These are phyloP conservation scores for Sebastolobus alascanus DNA, from an alignment of 2,797 vertebrate species.

Conservation along the genomic window DNA sequence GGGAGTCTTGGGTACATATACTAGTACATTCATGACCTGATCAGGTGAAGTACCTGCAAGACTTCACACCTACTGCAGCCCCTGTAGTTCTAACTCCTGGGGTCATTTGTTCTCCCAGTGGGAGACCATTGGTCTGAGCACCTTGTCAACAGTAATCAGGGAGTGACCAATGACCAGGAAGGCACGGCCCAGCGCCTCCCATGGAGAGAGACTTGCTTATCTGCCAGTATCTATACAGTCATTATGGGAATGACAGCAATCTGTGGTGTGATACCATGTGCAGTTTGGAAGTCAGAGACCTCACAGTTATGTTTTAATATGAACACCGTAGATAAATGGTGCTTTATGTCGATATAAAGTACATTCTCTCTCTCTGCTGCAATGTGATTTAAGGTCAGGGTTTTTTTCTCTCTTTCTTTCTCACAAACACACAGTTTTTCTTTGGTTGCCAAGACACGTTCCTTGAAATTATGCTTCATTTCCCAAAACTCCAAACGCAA, in stretches of 20 bases:
- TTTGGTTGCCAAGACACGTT: too few relatives aligned
- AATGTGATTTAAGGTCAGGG: neutral
- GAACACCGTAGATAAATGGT: neutral
- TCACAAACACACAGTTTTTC: neutral
- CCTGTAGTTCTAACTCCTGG: constrained; percentile 29
- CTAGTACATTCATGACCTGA: constrained; percentile 21
- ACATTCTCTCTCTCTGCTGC: neutral
- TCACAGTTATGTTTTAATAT: neutral
- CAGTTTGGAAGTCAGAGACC: neutral
- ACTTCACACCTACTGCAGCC: constrained; percentile 32
- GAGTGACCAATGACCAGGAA: constrained; percentile 43
- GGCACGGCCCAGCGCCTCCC: constrained; percentile 28
- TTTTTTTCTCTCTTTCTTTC: constrained; percentile 4
- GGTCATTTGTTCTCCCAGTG: constrained; percentile 58
- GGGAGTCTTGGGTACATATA: neutral
- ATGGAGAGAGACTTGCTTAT: constrained; percentile 32
- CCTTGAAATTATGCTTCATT: too few relatives aligned
- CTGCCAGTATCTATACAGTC: constrained; percentile 34
- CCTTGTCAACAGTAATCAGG: constrained; percentile 60
- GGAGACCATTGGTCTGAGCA: constrained; percentile 57
- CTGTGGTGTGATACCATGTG: constrained; percentile 1
- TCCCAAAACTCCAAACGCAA: too few relatives aligned
- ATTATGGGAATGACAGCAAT: constrained; percentile 20
- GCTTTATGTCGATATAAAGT: neutral
- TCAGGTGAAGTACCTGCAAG: constrained; percentile 40